phyloP scores from a whole-genome alignment of 1,140 invertebrate species.

The honey bee (Apis mellifera) region Amel_HAv3.1 CM009942.2:9104001-9104500 shows the following conservation, averaged over 20 bases:
- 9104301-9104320: slow-evolving; percentile 54
- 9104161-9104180: slow-evolving; percentile 32
- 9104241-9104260: slow-evolving; percentile 19
- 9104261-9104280: slow-evolving; percentile 36
- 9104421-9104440: neutral
- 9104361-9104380: neutral
- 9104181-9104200: slow-evolving; percentile 25
- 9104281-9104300: slow-evolving; percentile 50
- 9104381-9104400: too few relatives aligned
- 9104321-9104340: slow-evolving; percentile 53
- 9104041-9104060: slow-evolving; percentile 57
- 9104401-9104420: too few relatives aligned
- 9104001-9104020: too few relatives aligned
- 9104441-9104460: neutral
- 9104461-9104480: neutral
- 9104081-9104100: slow-evolving; percentile 52
- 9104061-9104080: slow-evolving; percentile 70
- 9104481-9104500: neutral
- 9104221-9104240: slow-evolving; percentile 44
- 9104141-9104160: slow-evolving; percentile 20
- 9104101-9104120: slow-evolving; percentile 42
- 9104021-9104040: neutral
- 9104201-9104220: slow-evolving; percentile 49
- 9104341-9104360: neutral
- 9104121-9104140: slow-evolving; percentile 40